phyloP scores from a whole-genome alignment of 2,113 vertebrate genomes.

The Archocentrus centrarchus region DNA sequence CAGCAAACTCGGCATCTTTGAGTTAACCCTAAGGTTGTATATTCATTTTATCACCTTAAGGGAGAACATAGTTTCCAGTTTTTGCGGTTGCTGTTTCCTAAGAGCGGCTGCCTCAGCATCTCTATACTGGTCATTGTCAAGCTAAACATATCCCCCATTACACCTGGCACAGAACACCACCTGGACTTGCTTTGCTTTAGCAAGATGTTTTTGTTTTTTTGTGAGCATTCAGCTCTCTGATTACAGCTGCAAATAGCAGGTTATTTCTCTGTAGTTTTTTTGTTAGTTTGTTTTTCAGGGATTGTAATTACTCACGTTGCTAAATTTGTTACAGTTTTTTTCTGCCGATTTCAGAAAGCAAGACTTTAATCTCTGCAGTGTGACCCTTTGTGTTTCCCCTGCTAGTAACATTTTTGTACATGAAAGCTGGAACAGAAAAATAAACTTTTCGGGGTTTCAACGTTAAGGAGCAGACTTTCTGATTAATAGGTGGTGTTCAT shows the following conservation, averaged over 20 bases:
- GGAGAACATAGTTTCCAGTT: neutral
- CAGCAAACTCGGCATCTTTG: neutral
- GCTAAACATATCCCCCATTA: neutral
- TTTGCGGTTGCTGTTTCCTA: neutral
- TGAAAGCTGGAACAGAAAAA: neutral
- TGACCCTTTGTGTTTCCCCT: neutral
- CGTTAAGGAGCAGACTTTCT: neutral
- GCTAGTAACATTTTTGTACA: neutral
- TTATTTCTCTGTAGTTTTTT: neutral
- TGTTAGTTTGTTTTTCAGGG: neutral
- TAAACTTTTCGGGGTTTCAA: neutral
- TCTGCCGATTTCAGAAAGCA: neutral
- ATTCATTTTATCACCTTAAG: neutral
- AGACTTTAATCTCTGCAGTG: neutral
- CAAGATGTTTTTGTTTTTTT: neutral
- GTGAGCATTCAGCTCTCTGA: neutral
- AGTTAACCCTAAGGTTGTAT: neutral
- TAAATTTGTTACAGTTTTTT: neutral
- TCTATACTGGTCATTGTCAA: neutral
- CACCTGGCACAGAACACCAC: neutral
- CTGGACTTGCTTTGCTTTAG: conserved; percentile 2
- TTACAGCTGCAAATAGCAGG: neutral
- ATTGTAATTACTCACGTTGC: neutral
- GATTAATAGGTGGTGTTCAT: conserved; percentile 1
- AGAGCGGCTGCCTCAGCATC: conserved; percentile 17